phyloP scores from a whole-genome alignment of 2,888 invertebrate species.

The Eilema caniola region DNA sequence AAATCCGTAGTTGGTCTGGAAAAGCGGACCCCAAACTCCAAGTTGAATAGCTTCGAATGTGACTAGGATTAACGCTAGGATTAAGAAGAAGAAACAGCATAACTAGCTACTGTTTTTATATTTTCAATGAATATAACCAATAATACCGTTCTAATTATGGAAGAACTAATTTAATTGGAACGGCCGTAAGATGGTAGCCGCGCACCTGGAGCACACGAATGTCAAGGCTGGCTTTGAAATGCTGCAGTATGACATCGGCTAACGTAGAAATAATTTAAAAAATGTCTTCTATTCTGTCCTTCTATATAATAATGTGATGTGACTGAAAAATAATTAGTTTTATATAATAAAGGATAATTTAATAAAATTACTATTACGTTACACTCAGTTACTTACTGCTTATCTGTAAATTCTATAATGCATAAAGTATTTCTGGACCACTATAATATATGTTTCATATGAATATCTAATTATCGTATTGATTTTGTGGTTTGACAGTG shows the following conservation, averaged over 20 bases:
- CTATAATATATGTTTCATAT: background rate
- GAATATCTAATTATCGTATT: background rate
- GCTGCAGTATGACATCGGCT: constrained; percentile 71
- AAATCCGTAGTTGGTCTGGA: too few relatives aligned
- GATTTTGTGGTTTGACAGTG: background rate
- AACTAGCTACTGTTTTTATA: constrained; percentile 16
- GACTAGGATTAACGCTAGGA: too few relatives aligned
- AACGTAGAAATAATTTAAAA: constrained; percentile 28
- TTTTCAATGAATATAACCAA: constrained; percentile 26
- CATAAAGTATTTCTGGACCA: background rate
- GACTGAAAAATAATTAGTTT: background rate
- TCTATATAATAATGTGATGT: background rate
- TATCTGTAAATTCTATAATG: background rate
- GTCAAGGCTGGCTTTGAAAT: constrained; percentile 84
- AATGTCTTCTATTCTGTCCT: too few relatives aligned
- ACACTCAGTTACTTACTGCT: background rate
- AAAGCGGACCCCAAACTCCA: too few relatives aligned
- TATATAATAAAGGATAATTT: background rate
- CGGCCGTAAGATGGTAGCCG: constrained; percentile 64
- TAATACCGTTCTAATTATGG: constrained; percentile 28
- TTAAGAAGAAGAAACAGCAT: too few relatives aligned
- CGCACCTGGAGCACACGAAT: constrained; percentile 80
- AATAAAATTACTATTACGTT: background rate
- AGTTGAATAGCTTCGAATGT: too few relatives aligned
- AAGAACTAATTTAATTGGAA: constrained; percentile 60